These are phyloP conservation scores for Drosophila diplacantha DNA, from an alignment of 2,888 invertebrate genomes.

Conservation along the genomic window DNA sequence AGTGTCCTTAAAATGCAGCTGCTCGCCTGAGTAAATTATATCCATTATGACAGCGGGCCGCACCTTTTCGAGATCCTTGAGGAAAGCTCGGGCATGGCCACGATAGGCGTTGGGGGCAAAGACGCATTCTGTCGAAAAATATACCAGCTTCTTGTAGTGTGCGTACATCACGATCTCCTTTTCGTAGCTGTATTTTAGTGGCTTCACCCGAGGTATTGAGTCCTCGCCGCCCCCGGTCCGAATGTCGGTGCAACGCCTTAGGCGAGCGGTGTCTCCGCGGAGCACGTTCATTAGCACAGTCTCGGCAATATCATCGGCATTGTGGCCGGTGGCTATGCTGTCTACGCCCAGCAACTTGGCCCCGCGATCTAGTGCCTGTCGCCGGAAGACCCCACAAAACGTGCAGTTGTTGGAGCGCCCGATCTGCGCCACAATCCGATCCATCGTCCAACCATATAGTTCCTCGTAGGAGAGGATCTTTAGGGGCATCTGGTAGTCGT, in stretches of 20 bases:
- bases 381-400: slow-evolving; percentile 95
- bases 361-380: slow-evolving; percentile 97
- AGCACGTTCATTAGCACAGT: slow-evolving; percentile 98
- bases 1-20: slow-evolving; percentile 88
- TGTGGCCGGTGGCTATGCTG: slow-evolving; percentile 97
- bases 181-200: slow-evolving; percentile 97
- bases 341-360: slow-evolving; percentile 92
- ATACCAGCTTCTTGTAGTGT: slow-evolving; percentile 95
- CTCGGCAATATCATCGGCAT: slow-evolving; percentile 99
- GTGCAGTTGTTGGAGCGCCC: slow-evolving; percentile 96
- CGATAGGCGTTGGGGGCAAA: slow-evolving; percentile 99
- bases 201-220: slow-evolving; percentile 94
- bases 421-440: slow-evolving; percentile 94
- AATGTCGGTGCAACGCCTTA: slow-evolving; percentile 94
- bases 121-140: slow-evolving; percentile 99
- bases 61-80: slow-evolving; percentile 97
- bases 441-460: slow-evolving; percentile 99
- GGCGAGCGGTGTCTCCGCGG: slow-evolving; percentile 95
- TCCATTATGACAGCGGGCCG: slow-evolving; percentile 95
- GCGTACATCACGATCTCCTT: slow-evolving; percentile 99
- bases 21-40: slow-evolving; percentile 94
- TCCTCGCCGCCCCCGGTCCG: slow-evolving; percentile 89
- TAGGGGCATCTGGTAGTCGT: slow-evolving; percentile 94
- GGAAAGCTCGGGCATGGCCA: slow-evolving; percentile 91
- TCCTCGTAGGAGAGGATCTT: slow-evolving; percentile 98